A percentile compares a stretch with the other conserved stretches of the same genome.
Evolutionary conservation across 64 coral and sea anemone genomes (phyloP).

Genomic region (Montipora efflorescens): DNA sequence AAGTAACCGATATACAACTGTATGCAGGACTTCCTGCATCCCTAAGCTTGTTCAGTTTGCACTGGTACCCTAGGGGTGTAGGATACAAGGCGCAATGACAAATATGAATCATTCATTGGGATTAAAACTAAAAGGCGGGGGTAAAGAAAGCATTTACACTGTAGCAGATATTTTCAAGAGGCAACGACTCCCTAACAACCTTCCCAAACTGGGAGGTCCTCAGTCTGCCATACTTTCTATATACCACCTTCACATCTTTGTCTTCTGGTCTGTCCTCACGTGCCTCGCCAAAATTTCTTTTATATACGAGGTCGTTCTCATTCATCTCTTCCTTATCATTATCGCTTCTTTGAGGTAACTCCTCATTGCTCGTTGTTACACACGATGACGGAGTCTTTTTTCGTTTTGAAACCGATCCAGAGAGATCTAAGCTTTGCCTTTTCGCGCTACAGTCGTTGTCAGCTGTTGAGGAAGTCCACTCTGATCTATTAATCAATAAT

Average conservation of each 20-base stretch:
- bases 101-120: too few relatives aligned
- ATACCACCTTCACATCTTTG: slow-evolving; percentile 25
- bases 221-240: too few relatives aligned
- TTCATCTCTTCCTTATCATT: slow-evolving; percentile 18
- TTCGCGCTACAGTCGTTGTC: slow-evolving; percentile 1
- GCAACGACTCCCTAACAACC: too few relatives aligned
- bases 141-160: too few relatives aligned
- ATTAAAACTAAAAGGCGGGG: too few relatives aligned
- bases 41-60: too few relatives aligned
- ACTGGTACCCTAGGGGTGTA: too few relatives aligned
- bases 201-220: too few relatives aligned
- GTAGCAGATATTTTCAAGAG: too few relatives aligned
- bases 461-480: slow-evolving; percentile 10
- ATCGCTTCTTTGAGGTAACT: background rate
- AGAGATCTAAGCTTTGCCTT: background rate
- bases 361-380: background rate
- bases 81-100: too few relatives aligned
- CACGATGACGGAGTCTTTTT: slow-evolving; percentile 3
- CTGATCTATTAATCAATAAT: background rate
- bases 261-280: background rate
- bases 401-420: slow-evolving; percentile 1
- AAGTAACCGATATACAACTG: too few relatives aligned
- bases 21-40: too few relatives aligned
- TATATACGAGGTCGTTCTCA: slow-evolving; percentile 5
- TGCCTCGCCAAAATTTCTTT: background rate